Evolutionary conservation across 2,888 invertebrate genomes (phyloP).

Genomic region (Craniophora ligustri): DNA sequence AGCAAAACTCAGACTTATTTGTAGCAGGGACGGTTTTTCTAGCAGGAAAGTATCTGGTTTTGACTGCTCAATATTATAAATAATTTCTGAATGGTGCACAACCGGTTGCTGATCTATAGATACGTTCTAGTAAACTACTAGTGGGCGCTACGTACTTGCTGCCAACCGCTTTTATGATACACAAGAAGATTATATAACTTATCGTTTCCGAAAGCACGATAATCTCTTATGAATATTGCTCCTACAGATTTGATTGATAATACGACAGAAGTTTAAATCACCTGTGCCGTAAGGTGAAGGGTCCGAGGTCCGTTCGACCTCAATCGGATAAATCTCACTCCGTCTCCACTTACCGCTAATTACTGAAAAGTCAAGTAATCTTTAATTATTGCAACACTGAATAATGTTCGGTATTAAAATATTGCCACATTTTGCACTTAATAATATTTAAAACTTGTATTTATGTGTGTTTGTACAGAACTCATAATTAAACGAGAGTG

Average conservation of each 20-base stretch:
- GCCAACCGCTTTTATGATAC: too few species aligned
- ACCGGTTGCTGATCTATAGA: too few species aligned
- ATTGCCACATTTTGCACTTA: constrained; percentile 55
- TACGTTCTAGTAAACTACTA: too few species aligned
- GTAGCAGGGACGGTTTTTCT: too few species aligned
- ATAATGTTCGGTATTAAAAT: constrained; percentile 50
- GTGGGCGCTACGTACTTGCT: too few species aligned
- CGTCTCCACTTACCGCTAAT: constrained; percentile 48
- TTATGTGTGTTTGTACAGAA: constrained; percentile 40
- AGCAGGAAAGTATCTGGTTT: too few species aligned
- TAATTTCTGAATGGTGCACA: too few species aligned
- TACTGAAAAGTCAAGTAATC: constrained; percentile 55
- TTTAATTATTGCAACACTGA: constrained; percentile 55
- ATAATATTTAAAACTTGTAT: constrained; percentile 46
- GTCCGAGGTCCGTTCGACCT: constrained; percentile 46
- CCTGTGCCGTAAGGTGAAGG: constrained; percentile 49
- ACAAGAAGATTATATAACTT: too few species aligned
- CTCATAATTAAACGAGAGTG: constrained; percentile 32
- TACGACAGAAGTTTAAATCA: constrained; percentile 47
- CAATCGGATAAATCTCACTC: constrained; percentile 52
- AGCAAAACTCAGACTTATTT: too few species aligned
- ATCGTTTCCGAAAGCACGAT: constrained; percentile 6
- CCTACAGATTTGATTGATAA: constrained; percentile 50
- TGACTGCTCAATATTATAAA: too few species aligned
- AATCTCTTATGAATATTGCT: constrained; percentile 34